Percentiles rank a stretch among this genome's conserved stretches.
Conservation (phyloP, 2,113 vertebrate genomes). For the Gopherus flavomarginatus region DNA sequence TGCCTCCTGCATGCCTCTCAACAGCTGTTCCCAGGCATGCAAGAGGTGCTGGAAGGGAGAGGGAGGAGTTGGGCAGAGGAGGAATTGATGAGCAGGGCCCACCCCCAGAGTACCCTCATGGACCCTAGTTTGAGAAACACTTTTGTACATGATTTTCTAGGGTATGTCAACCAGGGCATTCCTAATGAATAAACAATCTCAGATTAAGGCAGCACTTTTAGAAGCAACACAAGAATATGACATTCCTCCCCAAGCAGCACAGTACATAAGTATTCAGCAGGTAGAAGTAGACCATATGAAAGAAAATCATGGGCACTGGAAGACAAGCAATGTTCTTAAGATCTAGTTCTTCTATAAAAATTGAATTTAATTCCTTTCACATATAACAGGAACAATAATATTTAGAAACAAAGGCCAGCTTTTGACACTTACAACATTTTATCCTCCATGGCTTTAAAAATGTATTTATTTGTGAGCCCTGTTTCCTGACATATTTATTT, state of each 20-base stretch:
- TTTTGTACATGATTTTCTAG: not conserved
- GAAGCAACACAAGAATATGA: not conserved
- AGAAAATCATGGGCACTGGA: slow-evolving; percentile 8
- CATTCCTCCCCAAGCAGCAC: not conserved
- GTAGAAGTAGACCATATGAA: slow-evolving; percentile 18
- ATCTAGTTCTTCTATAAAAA: not conserved
- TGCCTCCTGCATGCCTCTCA: too few species aligned
- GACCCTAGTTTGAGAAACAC: too few species aligned
- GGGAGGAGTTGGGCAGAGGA: too few species aligned
- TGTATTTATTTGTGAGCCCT: not conserved
- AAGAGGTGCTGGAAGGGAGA: too few species aligned
- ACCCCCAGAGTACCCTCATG: too few species aligned
- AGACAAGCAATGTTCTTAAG: not conserved
- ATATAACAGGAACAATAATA: not conserved
- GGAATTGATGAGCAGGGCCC: too few species aligned
- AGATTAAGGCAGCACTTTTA: slow-evolving; percentile 7
- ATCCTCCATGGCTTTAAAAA: not conserved
- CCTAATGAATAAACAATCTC: not conserved
- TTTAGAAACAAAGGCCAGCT: slow-evolving; percentile 22
- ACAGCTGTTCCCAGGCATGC: too few species aligned
- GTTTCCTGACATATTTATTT: not conserved
- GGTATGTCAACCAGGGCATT: not conserved
- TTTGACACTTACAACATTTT: slow-evolving; percentile 30
- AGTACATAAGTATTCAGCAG: slow-evolving; percentile 3
- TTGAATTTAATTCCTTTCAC: not conserved